Evolutionary conservation across 2,113 vertebrate species (phyloP), one percentile per base, ranked within the genome.

Genomic region (Saccopteryx leptura): DNA sequence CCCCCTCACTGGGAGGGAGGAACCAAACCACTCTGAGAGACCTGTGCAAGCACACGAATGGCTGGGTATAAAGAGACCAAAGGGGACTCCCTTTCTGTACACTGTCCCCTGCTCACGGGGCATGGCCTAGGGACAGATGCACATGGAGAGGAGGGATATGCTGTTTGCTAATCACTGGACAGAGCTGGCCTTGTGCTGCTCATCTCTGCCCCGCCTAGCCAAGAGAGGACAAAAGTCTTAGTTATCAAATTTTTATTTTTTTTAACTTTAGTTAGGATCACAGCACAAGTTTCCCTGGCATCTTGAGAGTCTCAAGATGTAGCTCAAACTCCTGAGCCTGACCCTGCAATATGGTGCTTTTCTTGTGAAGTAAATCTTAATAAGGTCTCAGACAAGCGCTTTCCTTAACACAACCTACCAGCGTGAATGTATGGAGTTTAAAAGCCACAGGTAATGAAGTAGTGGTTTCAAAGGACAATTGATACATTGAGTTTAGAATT

Each of bases 231-330:
- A 80, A 19, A 48, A 39, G 33, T 68, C 31, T 21, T 4, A 68
- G 54, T 76, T 87, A 80, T 2, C 28, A 39, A 39, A 58, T 39
- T 39, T 39, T 39, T 39, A 33, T 6, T 76, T 78, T 91, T 48
- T 46, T 72, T 66, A 71, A 65, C 39, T 71, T 93, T 24, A 69
- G 28, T 68, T 81, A 88, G 33, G 18, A 66, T 85, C 60, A 33
- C 18, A 61, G 24, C 65, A 81, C 52, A 66, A 14, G 69, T 93
- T 93, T 52, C 54, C 82, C 14, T 94, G 52, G 69, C 23, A 48
- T 83, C 78, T 95, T 95, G 60, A 17, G 79, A 80, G n/a, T 84
- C 28, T 82, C 48, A 54, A 72, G 79, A 66, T 96, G 2, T n/a
- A 93, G 33, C 24, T 84, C 52, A 76, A 17, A 82, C 9, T 63